These are phyloP conservation scores for Drosophila leontia DNA, from an alignment of 1,140 invertebrate species.

Conservation along the genomic window DNA sequence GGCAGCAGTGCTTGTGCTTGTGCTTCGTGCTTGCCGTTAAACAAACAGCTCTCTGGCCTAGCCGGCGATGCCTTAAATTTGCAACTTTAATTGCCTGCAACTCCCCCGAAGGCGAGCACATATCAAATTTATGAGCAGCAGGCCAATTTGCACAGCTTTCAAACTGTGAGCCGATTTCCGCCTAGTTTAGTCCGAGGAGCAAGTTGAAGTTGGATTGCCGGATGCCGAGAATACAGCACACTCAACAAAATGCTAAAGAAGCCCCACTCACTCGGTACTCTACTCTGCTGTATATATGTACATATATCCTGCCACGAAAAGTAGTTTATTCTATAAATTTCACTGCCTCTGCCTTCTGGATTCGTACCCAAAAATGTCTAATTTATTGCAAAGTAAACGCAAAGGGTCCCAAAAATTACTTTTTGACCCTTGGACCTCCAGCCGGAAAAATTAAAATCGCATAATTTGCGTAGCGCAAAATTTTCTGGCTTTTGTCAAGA, in stretches of 20 bases:
- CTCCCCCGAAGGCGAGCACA: conserved; percentile 27
- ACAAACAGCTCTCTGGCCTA: conserved; percentile 36
- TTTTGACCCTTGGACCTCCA: conserved; percentile 1
- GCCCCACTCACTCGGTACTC: too few relatives aligned
- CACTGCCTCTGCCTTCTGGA: background rate
- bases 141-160: conserved; percentile 47
- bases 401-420: conserved; percentile 20
- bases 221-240: conserved; percentile 6
- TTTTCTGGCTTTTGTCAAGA: conserved; percentile 7
- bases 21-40: conserved; percentile 50
- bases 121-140: conserved; percentile 43
- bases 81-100: conserved; percentile 55
- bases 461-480: conserved; percentile 11
- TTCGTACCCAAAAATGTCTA: conserved; percentile 16
- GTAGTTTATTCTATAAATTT: conserved; percentile 22
- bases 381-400: conserved; percentile 19
- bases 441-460: conserved; percentile 16
- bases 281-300: background rate
- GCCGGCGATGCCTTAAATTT: conserved; percentile 30
- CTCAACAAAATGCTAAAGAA: conserved; percentile 20
- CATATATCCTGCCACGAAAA: background rate
- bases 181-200: conserved; percentile 12
- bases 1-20: background rate
- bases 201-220: conserved; percentile 15
- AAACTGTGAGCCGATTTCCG: conserved; percentile 44